Base-by-base conservation (phyloP, 2,797 vertebrate species). In the Streptopelia turtur region DNA sequence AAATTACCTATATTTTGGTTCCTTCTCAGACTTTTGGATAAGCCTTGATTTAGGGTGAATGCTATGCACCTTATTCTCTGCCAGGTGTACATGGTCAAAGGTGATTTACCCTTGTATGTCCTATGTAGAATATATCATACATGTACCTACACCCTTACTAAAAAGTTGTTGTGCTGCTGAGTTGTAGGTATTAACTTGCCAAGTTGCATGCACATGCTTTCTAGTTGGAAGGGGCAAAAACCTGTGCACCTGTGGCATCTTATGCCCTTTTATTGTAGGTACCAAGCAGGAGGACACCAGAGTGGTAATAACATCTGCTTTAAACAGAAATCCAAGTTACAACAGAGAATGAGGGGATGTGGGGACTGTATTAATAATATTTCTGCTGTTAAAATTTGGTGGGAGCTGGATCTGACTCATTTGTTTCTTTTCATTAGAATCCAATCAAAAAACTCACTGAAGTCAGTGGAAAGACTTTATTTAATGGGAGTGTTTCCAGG, bases 61-160 rank as follows among this genome's bases (percentile, higher is more conserved):
- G 31, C 6, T 10, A 4, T 3, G 11, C 2, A 18, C 10, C 11
- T 31, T 60, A 16, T 53, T 84, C 45, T 74, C 41, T 77, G 63
- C 71, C 70, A 57, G 86, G 4, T 84, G 80, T 95, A 90, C 83
- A 30, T 90, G 80, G 88, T 94, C 90, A 75, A 56, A 87, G 83
- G 91, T 57, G 37, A 18, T n/a, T 70, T 57, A 43, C n/a, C 70
- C 45, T 37, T 31, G 13, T 83, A 16, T 79, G 63, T 77, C 59
- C 8, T 1, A 0, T 21, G 9, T 24, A 57, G 41, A 87, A 28
- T 23, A 17, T 17, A 31, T 0, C 28, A 21, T 16, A 28, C 5
- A 0, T 6, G 5, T 74, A 12, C 77, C 89, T 53, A 28, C 31
- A 30, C 55, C 65, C n/a, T 53, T 77, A 80, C 64, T 89, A 65